A percentile compares a stretch with the other conserved stretches of the same genome.
Conservation (phyloP, 92 coral and sea anemone genomes). For the Muricea muricata region DNA sequence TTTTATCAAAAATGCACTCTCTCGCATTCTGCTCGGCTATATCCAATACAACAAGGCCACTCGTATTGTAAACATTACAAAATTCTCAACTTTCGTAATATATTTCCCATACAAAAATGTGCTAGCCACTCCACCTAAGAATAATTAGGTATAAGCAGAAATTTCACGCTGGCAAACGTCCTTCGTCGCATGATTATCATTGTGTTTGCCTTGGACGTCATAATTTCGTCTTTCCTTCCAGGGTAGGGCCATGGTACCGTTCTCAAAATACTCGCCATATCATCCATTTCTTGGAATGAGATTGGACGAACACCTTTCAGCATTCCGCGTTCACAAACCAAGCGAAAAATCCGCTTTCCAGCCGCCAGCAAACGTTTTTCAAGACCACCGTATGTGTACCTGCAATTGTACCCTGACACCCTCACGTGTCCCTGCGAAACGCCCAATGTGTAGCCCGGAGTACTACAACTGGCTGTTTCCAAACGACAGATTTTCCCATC, state of each 20-base stretch:
- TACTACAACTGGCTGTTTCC: slow-evolving; percentile 25
- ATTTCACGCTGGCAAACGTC: too few species aligned
- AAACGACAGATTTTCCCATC: neutral
- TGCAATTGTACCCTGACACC: slow-evolving; percentile 84
- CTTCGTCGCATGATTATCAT: neutral
- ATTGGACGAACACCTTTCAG: neutral
- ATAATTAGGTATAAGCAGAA: too few species aligned
- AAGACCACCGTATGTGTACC: slow-evolving; percentile 93
- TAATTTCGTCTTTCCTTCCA: neutral
- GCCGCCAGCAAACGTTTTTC: slow-evolving; percentile 11
- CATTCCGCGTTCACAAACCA: slow-evolving; percentile 2
- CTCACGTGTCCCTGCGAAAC: slow-evolving; percentile 79
- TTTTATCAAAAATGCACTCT: too few species aligned
- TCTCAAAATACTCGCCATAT: neutral
- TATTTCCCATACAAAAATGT: too few species aligned
- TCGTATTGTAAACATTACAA: too few species aligned
- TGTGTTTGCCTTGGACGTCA: too few species aligned
- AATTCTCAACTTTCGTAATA: too few species aligned
- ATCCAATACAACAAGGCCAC: too few species aligned
- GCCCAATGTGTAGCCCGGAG: slow-evolving; percentile 70
- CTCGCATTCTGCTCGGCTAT: too few species aligned
- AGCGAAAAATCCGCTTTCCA: neutral
- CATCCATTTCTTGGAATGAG: slow-evolving; percentile 5
- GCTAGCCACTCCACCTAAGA: too few species aligned
- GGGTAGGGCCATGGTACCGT: neutral